phyloP scores from a whole-genome alignment of 2,888 invertebrate genomes.

The Willowsia nigromaculata region DNA sequence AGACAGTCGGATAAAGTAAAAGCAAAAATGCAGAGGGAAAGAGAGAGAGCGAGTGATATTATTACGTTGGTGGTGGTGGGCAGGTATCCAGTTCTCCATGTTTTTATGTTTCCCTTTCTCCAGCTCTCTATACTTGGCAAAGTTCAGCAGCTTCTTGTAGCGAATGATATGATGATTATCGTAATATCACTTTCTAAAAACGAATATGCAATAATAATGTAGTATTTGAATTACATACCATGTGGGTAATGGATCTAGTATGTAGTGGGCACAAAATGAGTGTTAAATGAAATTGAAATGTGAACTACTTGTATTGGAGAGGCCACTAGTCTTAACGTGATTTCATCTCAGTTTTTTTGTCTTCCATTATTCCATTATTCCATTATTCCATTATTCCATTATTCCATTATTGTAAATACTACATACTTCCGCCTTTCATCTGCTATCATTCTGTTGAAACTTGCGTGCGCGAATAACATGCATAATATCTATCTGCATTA shows the following conservation, averaged over 20 bases:
- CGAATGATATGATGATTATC: neutral
- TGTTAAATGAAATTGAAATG: constrained; percentile 70
- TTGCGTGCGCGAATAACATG: neutral
- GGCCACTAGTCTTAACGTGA: constrained; percentile 61
- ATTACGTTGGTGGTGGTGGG: neutral
- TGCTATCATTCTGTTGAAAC: neutral
- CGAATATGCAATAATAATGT: constrained; percentile 11
- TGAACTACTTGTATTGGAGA: constrained; percentile 42
- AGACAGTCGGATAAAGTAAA: constrained; percentile 5
- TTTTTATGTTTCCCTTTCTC: neutral
- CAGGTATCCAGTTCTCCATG: neutral
- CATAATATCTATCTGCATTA: too few species aligned
- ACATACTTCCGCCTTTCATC: neutral
- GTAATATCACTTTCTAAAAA: constrained; percentile 44
- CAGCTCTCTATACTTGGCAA: neutral
- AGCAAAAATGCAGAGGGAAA: neutral
- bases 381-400: too few species aligned
- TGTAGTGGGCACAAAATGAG: constrained; percentile 45
- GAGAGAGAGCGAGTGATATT: neutral
- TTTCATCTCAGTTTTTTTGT: constrained; percentile 52
- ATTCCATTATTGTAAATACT: neutral
- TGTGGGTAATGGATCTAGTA: neutral
- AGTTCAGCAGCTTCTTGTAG: constrained; percentile 7
- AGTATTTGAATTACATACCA: constrained; percentile 6
- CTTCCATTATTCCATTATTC: constrained; percentile 36